Evolutionary conservation across 2,888 invertebrate genomes (phyloP).

Genomic region (Acrobasis suavella): DNA sequence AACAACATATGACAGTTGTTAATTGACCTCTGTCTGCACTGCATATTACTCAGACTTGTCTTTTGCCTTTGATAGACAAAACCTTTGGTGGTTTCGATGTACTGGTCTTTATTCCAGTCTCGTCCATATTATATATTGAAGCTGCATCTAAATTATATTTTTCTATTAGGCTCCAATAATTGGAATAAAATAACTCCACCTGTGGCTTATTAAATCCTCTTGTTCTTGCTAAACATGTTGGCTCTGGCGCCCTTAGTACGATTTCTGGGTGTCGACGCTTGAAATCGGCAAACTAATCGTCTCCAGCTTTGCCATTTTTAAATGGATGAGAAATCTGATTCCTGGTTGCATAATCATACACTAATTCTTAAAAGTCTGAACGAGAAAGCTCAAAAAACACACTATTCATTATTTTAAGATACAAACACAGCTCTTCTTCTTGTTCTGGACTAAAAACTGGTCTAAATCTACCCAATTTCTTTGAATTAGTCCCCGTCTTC

Average conservation of each 20-base stretch:
- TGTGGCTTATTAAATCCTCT: no score
- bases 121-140: conserved; percentile 28
- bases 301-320: conserved; percentile 33
- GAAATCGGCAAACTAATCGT: conserved; percentile 34
- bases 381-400: conserved; percentile 25
- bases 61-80: conserved; percentile 32
- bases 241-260: no score
- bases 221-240: no score
- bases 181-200: no score
- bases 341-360: conserved; percentile 24
- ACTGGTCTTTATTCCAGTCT: conserved; percentile 28
- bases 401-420: conserved; percentile 23
- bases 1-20: conserved; percentile 33
- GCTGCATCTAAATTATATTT: no score
- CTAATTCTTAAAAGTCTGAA: conserved; percentile 25
- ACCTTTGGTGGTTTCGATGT: conserved; percentile 33
- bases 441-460: no score
- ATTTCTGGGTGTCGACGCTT: no score
- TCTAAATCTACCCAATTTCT: no score
- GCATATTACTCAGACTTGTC: conserved; percentile 33
- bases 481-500: conserved; percentile 5
- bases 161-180: no score
- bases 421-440: no score
- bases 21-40: conserved; percentile 33
- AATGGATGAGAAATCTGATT: conserved; percentile 32